phyloP scores from a whole-genome alignment of 2,797 vertebrate genomes.

The Scyliorhinus canicula region DNA sequence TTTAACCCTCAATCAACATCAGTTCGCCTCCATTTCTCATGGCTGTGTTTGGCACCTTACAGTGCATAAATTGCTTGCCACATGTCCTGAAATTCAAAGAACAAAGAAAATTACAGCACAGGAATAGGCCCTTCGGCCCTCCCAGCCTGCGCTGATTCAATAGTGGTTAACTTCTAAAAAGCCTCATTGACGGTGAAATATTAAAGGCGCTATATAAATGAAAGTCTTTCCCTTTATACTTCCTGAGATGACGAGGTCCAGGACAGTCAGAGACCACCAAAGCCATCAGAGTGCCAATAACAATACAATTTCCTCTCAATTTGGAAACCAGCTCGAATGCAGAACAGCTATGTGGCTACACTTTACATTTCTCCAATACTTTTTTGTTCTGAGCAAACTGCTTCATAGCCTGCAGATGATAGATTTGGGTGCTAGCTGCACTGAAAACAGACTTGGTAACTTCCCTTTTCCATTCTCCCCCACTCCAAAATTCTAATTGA shows the following conservation, averaged over 20 bases:
- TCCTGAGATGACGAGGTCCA: background rate
- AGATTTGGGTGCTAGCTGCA: background rate
- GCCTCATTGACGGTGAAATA: no score
- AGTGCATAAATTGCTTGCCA: background rate
- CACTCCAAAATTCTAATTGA: background rate
- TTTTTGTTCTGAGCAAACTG: background rate
- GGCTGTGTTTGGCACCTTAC: background rate
- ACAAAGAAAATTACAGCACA: no score
- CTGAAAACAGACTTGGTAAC: background rate
- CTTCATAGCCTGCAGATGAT: background rate
- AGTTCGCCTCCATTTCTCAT: background rate
- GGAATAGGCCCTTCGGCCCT: no score
- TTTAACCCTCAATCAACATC: no score
- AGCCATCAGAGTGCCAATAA: background rate
- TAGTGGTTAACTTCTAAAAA: background rate
- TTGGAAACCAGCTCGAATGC: background rate
- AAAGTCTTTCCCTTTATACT: background rate
- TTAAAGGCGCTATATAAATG: background rate
- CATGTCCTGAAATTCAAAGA: no score
- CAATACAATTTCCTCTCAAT: background rate
- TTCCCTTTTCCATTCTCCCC: background rate
- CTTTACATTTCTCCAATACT: background rate
- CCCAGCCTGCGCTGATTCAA: no score
- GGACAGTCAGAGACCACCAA: background rate
- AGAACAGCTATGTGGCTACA: background rate